phyloP scores from a whole-genome alignment of 1,140 invertebrate species.

The Zophobas morio region DNA sequence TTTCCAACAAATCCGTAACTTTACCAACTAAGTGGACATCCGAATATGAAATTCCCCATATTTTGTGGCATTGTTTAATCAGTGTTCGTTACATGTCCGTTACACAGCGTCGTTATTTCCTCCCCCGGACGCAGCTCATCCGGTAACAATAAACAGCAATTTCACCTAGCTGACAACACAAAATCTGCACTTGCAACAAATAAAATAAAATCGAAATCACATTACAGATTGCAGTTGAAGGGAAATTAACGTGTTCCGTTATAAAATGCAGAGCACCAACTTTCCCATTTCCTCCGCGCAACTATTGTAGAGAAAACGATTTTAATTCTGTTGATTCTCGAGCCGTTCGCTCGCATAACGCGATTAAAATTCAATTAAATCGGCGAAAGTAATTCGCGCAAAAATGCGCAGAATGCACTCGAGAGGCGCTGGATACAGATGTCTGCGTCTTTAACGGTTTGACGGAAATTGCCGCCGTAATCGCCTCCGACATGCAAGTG shows the following conservation, averaged over 20 bases:
- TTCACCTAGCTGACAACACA: slow-evolving; percentile 6
- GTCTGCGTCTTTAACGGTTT: background rate
- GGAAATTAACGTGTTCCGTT: slow-evolving; percentile 35
- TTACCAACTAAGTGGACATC: no score
- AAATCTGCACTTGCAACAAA: slow-evolving; percentile 5
- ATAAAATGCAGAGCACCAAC: slow-evolving; percentile 20
- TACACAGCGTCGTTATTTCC: no score
- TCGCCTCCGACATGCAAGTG: slow-evolving; percentile 30
- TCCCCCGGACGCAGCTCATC: background rate
- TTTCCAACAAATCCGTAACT: no score
- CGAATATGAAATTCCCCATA: no score
- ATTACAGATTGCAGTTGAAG: slow-evolving; percentile 35
- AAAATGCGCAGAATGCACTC: background rate
- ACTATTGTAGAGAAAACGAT: slow-evolving; percentile 29
- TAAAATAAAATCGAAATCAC: slow-evolving; percentile 14
- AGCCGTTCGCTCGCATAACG: slow-evolving; percentile 17
- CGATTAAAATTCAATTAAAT: slow-evolving; percentile 34
- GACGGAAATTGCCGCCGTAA: background rate
- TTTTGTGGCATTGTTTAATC: no score
- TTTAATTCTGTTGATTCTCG: slow-evolving; percentile 33
- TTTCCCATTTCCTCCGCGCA: slow-evolving; percentile 27
- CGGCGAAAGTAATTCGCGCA: background rate
- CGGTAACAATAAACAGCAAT: slow-evolving; percentile 9
- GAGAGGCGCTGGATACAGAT: background rate
- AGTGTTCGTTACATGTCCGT: no score